Evolutionary conservation across 2,113 vertebrate species (phyloP).

Genomic region (Eurypyga helias): DNA sequence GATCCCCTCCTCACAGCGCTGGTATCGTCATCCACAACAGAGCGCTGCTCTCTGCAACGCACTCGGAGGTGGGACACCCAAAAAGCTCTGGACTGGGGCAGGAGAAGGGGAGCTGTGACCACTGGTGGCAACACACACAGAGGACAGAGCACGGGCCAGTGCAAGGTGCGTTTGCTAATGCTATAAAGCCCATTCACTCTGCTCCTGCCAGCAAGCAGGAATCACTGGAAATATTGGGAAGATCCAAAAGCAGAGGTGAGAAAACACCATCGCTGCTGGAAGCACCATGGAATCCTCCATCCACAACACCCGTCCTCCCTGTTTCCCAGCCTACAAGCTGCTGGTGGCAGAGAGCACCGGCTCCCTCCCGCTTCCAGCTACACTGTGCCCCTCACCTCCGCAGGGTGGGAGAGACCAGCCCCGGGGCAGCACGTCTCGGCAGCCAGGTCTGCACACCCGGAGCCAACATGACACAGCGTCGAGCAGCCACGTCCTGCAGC

Average conservation of each 20-base stretch:
- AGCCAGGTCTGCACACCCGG: not conserved
- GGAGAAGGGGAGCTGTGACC: not conserved
- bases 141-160: not conserved
- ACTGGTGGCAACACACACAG: rapidly evolving
- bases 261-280: not conserved
- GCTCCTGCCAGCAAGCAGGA: not conserved
- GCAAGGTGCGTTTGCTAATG: not conserved
- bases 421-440: not conserved
- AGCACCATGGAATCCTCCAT: not conserved
- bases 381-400: rapidly evolving
- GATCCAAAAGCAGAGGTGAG: not conserved
- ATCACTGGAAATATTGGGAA: not conserved
- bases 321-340: not conserved
- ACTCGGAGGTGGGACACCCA: not conserved
- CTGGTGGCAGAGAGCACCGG: not conserved
- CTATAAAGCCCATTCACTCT: rapidly evolving
- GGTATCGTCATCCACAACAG: not conserved
- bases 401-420: not conserved
- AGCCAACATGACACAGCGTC: constrained; percentile 11
- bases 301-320: not conserved
- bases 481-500: constrained; percentile 38
- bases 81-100: not conserved
- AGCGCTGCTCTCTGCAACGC: not conserved
- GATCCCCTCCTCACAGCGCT: not conserved
- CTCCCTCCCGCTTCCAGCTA: not conserved